Base-by-base conservation (phyloP, 2,797 vertebrate species). In the Momotus momota region DNA sequence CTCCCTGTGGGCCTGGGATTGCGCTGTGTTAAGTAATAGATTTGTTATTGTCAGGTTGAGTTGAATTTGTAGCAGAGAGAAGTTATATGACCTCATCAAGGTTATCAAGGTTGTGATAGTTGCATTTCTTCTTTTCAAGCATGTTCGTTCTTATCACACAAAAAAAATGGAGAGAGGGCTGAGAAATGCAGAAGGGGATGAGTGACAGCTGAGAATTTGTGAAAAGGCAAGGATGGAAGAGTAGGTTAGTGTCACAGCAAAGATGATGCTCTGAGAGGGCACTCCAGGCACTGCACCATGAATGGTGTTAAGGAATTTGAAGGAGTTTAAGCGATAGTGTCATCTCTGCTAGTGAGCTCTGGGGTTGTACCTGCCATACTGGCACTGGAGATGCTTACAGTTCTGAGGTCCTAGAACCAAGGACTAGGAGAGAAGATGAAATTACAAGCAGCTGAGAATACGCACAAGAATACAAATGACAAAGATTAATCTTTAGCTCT, bases 201-300 rank as follows among this genome's bases (percentile, higher is more conserved):
- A 77, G 58, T 69, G 84, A 57, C 41, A 94, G 60, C 58, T 93
- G 84, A 81, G 81, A 82, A 91, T 21, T 35, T 45, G 38, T 49
- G 46, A 26, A 38, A 51, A 75, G 45, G 8, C 19, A 62, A 70
- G 23, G 31, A 6, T 40, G 29, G 19, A 35, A 22, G 83, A 88
- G 26, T 60, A 61, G 89, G 57, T 85, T 88, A 80, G 61, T 86
- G 79, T 93, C 71, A 62, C 74, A 77, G 60, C 26, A 20, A 70
- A 77, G 33, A 33, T 72, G 64, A 61, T 65, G 25, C 48, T 80
- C 10, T 33, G n/a, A 79, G 80, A 41, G 83, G 91, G 64, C 71
- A 71, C 20, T 52, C 1, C 20, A 46, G 61, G 51, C 62, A 5
- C 33, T 0, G 3, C 9, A 10, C 27, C 35, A 21, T 0, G 0